These are phyloP conservation scores for Macrophya alboannulata DNA, from an alignment of 2,888 invertebrate genomes.

Conservation along the genomic window DNA sequence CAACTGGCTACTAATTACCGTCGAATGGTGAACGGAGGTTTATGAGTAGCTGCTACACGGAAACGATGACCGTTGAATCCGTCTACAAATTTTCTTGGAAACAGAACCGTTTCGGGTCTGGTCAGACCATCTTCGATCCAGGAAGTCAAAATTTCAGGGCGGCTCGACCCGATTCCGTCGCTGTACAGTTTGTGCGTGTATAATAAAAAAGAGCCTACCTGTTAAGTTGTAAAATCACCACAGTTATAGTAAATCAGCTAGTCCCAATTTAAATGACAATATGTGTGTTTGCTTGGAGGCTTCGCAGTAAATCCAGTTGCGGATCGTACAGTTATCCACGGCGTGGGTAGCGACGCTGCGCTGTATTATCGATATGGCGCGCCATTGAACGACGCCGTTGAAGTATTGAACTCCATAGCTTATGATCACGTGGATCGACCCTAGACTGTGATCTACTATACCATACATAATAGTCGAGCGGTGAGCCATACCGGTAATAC, in stretches of 20 bases:
- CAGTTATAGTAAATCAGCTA: neutral
- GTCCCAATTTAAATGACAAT: neutral
- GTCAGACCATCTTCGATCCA: slow-evolving; percentile 87
- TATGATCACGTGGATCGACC: too few relatives aligned
- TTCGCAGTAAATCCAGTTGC: too few relatives aligned
- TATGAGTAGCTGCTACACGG: slow-evolving; percentile 86
- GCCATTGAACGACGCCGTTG: too few relatives aligned
- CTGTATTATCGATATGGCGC: too few relatives aligned
- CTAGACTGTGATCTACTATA: too few relatives aligned
- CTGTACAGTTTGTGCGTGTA: slow-evolving; percentile 89
- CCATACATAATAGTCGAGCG: too few relatives aligned
- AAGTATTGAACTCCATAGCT: too few relatives aligned
- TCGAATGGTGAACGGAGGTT: slow-evolving; percentile 89
- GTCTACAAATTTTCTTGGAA: slow-evolving; percentile 85
- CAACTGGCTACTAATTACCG: slow-evolving; percentile 78
- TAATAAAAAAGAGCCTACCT: slow-evolving; percentile 88
- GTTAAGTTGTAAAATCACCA: slow-evolving; percentile 61
- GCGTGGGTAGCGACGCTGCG: too few relatives aligned
- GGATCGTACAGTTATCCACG: too few relatives aligned
- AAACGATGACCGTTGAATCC: slow-evolving; percentile 91
- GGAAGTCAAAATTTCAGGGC: slow-evolving; percentile 86
- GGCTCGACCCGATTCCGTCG: slow-evolving; percentile 88
- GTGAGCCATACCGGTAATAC: too few relatives aligned
- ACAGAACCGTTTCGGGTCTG: slow-evolving; percentile 84
- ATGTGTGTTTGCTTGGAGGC: too few relatives aligned